Evolutionary conservation across 2,113 vertebrate genomes (phyloP), one percentile per base, ranked within the genome.

Genomic region (Talpa occidentalis): DNA sequence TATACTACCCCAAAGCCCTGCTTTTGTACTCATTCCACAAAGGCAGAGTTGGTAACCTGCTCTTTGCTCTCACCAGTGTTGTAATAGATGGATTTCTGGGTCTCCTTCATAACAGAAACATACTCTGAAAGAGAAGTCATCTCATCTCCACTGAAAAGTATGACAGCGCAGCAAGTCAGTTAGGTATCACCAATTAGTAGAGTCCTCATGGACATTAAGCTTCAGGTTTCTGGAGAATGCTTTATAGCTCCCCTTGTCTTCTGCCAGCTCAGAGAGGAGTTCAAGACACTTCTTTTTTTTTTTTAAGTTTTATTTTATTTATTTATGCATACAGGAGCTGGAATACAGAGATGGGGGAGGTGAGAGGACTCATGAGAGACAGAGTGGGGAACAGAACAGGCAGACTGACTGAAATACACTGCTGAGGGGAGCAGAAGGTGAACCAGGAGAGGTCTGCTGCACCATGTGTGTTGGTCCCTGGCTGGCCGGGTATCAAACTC

Each of bases 251-350:
- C 99, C 99, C 96, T 99, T 99, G 97, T 99, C 99, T 96, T 99
- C 99, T 0, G 99, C 98, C 97, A 99, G 97, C 88, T 99, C 99
- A 0, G 98, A 98, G 66, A 99, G 99, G 56, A 99, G 98, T 97
- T 99, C 99, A 91, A 99, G 98, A 97, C 99, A 99, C 96, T 99
- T 99, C 98, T 99, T 99, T n/a, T n/a, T n/a, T n/a, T n/a, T n/a
- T n/a, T n/a, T n/a, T n/a, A n/a, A n/a, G n/a, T n/a, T n/a, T n/a
- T n/a, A n/a, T n/a, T n/a, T n/a, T n/a, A n/a, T n/a, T n/a, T n/a
- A n/a, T n/a, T n/a, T n/a, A n/a, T n/a, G n/a, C n/a, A n/a, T n/a
- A n/a, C n/a, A n/a, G n/a, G n/a, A n/a, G n/a, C n/a, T n/a, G n/a
- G n/a, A n/a, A n/a, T n/a, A n/a, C n/a, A n/a, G n/a, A n/a, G n/a